These are phyloP conservation scores for Ctenomys sociabilis DNA, from an alignment of 2,113 vertebrate species.

Conservation along the genomic window DNA sequence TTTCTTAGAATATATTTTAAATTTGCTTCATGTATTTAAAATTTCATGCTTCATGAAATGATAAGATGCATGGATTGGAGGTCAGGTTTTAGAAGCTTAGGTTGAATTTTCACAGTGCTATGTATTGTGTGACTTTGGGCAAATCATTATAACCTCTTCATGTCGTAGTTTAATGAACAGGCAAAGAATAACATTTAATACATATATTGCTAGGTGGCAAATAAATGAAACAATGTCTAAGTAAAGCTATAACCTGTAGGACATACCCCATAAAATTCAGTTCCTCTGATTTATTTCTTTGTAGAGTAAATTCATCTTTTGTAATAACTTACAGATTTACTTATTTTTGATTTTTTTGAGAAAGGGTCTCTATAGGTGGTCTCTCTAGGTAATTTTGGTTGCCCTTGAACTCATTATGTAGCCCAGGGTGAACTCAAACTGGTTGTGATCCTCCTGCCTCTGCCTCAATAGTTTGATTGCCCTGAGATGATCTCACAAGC, in stretches of 20 bases:
- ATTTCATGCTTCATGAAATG: constrained; percentile 44
- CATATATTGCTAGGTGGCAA: not conserved
- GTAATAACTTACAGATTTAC: constrained; percentile 2
- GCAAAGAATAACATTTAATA: not conserved
- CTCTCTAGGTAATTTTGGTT: not conserved
- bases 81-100: constrained; percentile 35
- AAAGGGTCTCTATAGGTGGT: not conserved
- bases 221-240: constrained; percentile 41
- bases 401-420: not conserved
- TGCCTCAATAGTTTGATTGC: not conserved
- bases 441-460: not conserved
- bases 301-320: constrained; percentile 30
- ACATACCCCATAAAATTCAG: constrained; percentile 27
- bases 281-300: not conserved
- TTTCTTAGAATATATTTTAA: constrained; percentile 51
- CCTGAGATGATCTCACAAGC: constrained; percentile 39
- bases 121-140: constrained; percentile 14
- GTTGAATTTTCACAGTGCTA: constrained; percentile 46
- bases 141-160: constrained; percentile 31
- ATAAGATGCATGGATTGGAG: constrained; percentile 45
- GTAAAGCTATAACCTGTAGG: not conserved
- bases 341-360: not conserved
- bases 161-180: constrained; percentile 25
- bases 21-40: not conserved
- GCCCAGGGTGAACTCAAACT: not conserved